A percentile compares a stretch with the other conserved stretches of the same genome.
Evolutionary conservation across 1,140 invertebrate species (phyloP).

Genomic region (Fopius arisanus): DNA sequence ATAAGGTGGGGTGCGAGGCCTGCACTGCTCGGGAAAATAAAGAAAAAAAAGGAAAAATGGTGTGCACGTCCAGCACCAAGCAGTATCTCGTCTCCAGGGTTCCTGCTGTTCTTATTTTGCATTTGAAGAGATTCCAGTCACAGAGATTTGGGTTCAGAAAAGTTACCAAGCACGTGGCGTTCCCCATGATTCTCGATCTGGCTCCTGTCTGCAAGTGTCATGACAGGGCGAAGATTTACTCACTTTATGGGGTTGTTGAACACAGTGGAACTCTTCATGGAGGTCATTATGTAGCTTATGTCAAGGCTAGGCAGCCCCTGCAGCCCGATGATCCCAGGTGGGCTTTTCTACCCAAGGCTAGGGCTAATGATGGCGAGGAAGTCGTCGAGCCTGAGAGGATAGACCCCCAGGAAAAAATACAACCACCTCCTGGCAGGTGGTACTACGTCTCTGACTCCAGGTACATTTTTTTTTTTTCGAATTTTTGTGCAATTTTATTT

Average conservation of each 20-base stretch:
- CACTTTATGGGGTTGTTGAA: conserved; percentile 93
- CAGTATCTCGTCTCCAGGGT: conserved; percentile 90
- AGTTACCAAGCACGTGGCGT: conserved; percentile 86
- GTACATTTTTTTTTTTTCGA: too few species aligned
- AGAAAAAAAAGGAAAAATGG: conserved; percentile 69
- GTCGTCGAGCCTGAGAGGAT: conserved; percentile 63
- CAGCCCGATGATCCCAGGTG: conserved; percentile 70
- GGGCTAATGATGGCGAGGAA: conserved; percentile 63
- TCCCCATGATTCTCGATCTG: conserved; percentile 86
- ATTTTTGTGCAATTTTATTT: neutral
- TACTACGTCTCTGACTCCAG: conserved; percentile 91
- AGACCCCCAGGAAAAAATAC: conserved; percentile 60
- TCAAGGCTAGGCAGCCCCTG: conserved; percentile 72
- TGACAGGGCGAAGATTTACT: conserved; percentile 79
- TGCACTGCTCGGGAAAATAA: conserved; percentile 80
- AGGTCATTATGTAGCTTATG: conserved; percentile 97
- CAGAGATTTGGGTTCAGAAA: conserved; percentile 74
- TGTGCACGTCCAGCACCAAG: conserved; percentile 90
- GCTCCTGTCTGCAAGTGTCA: conserved; percentile 89
- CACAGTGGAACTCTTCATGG: conserved; percentile 89
- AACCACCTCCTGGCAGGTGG: conserved; percentile 82
- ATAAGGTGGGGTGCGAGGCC: conserved; percentile 90
- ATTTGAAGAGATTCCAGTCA: conserved; percentile 89
- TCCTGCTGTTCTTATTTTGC: conserved; percentile 92
- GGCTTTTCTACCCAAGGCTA: conserved; percentile 71